A percentile compares a stretch with the other conserved stretches of the same genome.
Conservation (phyloP, 1,140 invertebrate genomes). For the Pteromalus puparum region DNA sequence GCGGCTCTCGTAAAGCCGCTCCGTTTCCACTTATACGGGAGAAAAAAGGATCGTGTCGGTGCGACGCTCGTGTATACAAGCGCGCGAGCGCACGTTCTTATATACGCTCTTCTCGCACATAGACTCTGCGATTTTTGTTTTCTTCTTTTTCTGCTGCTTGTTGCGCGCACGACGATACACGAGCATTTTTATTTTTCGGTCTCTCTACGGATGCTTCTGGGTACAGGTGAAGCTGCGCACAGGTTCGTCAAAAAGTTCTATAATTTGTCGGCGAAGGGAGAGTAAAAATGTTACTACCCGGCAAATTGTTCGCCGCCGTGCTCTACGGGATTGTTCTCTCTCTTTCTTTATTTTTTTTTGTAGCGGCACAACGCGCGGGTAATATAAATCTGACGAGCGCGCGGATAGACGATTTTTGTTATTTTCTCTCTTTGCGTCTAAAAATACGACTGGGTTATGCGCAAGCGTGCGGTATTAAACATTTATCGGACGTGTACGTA, state of each 20-base stretch:
- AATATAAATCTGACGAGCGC: no score
- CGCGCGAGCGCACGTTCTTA: not conserved
- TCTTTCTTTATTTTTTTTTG: not conserved
- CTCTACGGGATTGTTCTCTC: not conserved
- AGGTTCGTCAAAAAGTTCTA: not conserved
- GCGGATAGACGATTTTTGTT: no score
- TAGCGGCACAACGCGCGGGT: no score
- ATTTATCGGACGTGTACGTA: no score
- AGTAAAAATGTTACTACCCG: not conserved
- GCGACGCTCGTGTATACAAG: not conserved
- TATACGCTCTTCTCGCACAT: not conserved
- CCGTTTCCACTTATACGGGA: constrained; percentile 9
- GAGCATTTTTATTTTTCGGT: not conserved
- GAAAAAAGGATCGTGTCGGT: not conserved
- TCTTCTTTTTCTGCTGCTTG: not conserved
- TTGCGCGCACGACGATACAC: not conserved
- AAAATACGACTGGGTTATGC: no score
- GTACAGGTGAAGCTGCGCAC: not conserved
- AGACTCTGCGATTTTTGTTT: not conserved
- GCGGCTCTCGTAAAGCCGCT: constrained; percentile 6
- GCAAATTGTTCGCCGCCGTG: not conserved
- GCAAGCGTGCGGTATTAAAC: no score
- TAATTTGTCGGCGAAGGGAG: not conserved
- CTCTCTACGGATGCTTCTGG: no score
- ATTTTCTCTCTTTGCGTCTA: no score